Conservation (phyloP, 1,140 invertebrate genomes). For the Leptinotarsa lineolata region DNA sequence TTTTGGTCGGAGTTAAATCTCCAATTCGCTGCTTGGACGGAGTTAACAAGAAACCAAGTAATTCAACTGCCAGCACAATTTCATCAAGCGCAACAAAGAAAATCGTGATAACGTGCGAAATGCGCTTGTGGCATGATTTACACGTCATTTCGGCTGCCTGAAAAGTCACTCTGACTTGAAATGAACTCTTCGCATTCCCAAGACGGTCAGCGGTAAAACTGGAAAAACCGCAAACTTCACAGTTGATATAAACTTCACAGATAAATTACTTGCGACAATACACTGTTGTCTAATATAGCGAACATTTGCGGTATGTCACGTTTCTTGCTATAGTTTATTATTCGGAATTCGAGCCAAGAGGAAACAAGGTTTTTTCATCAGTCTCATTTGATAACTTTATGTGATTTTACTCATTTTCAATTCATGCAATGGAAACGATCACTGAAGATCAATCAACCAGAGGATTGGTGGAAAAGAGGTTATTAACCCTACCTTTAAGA, state of each 20-base stretch:
- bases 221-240: conserved; percentile 3
- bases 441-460: too few species aligned
- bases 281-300: neutral
- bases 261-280: neutral
- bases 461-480: too few species aligned
- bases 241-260: conserved; percentile 2
- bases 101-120: neutral
- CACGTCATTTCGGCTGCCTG: neutral
- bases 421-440: too few species aligned
- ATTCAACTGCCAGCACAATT: neutral
- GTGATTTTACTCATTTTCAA: too few species aligned
- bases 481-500: too few species aligned
- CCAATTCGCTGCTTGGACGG: too few species aligned
- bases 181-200: neutral
- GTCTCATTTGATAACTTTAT: neutral
- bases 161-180: neutral
- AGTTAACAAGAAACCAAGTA: neutral
- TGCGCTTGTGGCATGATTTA: neutral
- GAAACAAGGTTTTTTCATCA: neutral
- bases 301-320: neutral
- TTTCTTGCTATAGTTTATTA: neutral
- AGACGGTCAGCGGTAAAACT: neutral
- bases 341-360: neutral
- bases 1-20: too few species aligned
- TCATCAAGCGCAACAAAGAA: neutral